phyloP scores from a whole-genome alignment of 2,797 vertebrate genomes.

The Megaceryle alcyon region DNA sequence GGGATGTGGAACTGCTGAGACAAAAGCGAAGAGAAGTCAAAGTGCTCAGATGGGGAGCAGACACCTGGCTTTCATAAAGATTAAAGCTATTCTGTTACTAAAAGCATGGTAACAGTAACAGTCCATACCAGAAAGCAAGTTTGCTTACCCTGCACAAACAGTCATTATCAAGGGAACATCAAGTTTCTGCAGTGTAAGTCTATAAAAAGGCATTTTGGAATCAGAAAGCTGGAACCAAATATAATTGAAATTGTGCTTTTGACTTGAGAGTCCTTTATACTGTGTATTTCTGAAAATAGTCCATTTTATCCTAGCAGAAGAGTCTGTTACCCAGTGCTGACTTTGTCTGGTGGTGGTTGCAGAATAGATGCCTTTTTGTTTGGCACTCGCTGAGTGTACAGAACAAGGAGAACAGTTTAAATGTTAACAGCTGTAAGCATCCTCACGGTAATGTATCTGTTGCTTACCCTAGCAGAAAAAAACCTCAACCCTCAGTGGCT shows the following conservation, averaged over 20 bases:
- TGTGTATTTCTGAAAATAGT: neutral
- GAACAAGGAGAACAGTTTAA: neutral
- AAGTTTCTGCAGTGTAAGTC: neutral
- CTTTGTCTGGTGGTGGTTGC: slow-evolving; percentile 1
- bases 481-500: rapidly evolving
- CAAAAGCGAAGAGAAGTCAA: neutral
- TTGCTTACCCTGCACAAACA: neutral
- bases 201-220: neutral
- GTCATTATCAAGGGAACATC: neutral
- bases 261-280: neutral
- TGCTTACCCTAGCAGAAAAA: neutral
- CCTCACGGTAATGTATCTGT: neutral
- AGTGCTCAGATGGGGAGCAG: neutral
- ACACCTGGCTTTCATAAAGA: neutral
- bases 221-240: neutral
- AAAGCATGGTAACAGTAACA: neutral
- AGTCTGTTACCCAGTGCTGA: neutral
- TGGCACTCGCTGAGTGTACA: neutral
- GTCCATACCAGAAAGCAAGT: neutral
- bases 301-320: neutral
- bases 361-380: neutral
- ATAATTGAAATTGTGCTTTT: neutral
- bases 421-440: neutral
- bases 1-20: neutral
- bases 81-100: neutral